These are phyloP conservation scores for Sternarchorhynchus goeldii DNA, from an alignment of 2,797 vertebrate genomes.

Conservation along the genomic window DNA sequence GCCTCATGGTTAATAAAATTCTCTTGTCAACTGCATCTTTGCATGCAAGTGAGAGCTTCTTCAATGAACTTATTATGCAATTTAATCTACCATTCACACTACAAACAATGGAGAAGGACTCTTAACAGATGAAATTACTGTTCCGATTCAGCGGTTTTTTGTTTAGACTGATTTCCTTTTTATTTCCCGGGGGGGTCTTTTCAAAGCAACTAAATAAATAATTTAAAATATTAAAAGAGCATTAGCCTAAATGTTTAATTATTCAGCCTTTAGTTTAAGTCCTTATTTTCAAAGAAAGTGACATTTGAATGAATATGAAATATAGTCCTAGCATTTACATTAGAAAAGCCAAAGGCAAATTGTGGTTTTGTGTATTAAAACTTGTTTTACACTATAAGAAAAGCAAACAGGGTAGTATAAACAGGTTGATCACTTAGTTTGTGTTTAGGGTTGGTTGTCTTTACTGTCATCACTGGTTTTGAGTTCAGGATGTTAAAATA, in stretches of 20 bases:
- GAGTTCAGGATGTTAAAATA: slow-evolving; percentile 5
- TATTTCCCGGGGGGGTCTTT: slow-evolving; percentile 39
- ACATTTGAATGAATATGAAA: background rate
- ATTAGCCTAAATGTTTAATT: background rate
- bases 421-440: background rate
- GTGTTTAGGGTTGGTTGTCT: slow-evolving; percentile 12
- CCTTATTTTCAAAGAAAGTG: slow-evolving; percentile 1
- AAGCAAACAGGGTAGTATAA: background rate
- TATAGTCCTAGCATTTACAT: background rate
- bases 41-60: slow-evolving; percentile 15
- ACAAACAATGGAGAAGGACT: slow-evolving; percentile 31
- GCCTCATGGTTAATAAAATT: background rate
- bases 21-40: slow-evolving; percentile 16
- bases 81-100: slow-evolving; percentile 38
- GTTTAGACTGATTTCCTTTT: slow-evolving; percentile 21
- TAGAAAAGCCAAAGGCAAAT: background rate
- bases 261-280: slow-evolving; percentile 12
- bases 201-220: slow-evolving; percentile 31
- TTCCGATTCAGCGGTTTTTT: slow-evolving; percentile 29
- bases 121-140: slow-evolving; percentile 35
- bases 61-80: slow-evolving; percentile 25
- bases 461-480: slow-evolving; percentile 18
- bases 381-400: background rate
- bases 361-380: background rate
- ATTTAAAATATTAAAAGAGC: background rate